Conservation (phyloP, 2,888 invertebrate species). For the Marasmarcha lunaedactyla region DNA sequence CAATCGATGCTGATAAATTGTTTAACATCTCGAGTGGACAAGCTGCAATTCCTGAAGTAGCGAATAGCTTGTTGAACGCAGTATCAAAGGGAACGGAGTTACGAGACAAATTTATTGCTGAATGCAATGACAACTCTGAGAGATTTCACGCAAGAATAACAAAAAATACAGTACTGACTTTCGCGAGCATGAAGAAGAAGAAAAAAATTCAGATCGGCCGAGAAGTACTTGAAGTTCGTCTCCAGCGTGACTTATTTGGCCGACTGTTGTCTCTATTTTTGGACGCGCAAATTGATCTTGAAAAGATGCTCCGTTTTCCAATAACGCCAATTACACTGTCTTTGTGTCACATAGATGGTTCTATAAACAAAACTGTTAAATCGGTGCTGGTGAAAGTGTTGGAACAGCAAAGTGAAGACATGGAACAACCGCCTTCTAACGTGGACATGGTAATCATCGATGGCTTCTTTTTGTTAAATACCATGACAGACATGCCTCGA, state of each 20-base stretch:
- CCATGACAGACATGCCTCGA: constrained; percentile 11
- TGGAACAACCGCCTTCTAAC: constrained; percentile 3
- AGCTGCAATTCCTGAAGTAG: constrained; percentile 15
- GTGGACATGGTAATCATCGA: constrained; percentile 11
- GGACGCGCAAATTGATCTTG: constrained; percentile 2
- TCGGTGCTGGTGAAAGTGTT: constrained; percentile 2
- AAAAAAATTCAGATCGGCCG: constrained; percentile 7
- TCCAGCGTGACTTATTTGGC: constrained; percentile 15
- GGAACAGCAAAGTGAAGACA: constrained; percentile 5
- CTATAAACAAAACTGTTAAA: constrained; percentile 7
- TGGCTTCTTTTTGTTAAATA: constrained; percentile 13
- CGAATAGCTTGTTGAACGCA: constrained; percentile 15
- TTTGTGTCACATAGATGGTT: constrained; percentile 9
- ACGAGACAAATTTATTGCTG: constrained; percentile 12
- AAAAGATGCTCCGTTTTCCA: constrained; percentile 4
- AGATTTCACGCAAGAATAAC: constrained; percentile 13
- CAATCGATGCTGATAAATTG: constrained; percentile 12
- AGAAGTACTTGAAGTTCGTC: constrained; percentile 9
- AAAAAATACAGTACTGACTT: constrained; percentile 13
- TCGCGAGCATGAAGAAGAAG: constrained; percentile 9
- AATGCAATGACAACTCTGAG: constrained; percentile 12
- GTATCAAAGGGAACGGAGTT: constrained; percentile 2
- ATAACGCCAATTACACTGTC: constrained; percentile 6
- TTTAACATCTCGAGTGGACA: constrained; percentile 19
- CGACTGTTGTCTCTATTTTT: constrained; percentile 11